phyloP scores from a whole-genome alignment of 2,888 invertebrate genomes.

The Drosophila melanocephala region DNA sequence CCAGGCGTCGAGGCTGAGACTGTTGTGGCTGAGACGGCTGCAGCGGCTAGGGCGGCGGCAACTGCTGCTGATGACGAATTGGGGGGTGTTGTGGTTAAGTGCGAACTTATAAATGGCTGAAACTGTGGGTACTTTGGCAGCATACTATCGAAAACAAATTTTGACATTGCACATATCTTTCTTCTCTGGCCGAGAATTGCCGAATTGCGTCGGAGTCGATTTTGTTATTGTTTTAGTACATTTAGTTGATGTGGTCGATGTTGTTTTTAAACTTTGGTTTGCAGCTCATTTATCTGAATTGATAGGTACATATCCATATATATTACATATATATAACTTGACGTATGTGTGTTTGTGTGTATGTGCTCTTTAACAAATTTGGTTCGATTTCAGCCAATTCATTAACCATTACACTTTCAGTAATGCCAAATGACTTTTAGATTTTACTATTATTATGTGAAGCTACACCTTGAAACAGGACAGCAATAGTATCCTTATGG shows the following conservation, averaged over 20 bases:
- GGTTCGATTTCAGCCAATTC: slow-evolving; percentile 61
- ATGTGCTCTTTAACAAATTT: slow-evolving; percentile 70
- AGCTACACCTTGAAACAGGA: slow-evolving; percentile 6
- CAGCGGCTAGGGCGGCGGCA: slow-evolving; percentile 87
- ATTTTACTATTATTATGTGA: not conserved
- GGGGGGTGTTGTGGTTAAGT: slow-evolving; percentile 86
- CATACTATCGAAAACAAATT: slow-evolving; percentile 99
- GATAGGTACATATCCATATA: not conserved
- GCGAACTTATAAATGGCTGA: slow-evolving; percentile 87
- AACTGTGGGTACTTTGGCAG: slow-evolving; percentile 96
- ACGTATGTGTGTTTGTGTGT: slow-evolving; percentile 14
- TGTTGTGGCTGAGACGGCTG: slow-evolving; percentile 82
- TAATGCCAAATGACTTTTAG: not conserved
- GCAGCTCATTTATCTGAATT: slow-evolving; percentile 27
- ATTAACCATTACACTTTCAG: not conserved
- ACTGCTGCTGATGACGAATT: slow-evolving; percentile 90
- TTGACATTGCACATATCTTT: slow-evolving; percentile 93
- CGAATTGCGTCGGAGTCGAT: slow-evolving; percentile 54
- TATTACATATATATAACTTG: slow-evolving; percentile 13
- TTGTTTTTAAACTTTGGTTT: slow-evolving; percentile 22
- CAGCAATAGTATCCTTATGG: slow-evolving; percentile 8
- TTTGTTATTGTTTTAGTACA: slow-evolving; percentile 33
- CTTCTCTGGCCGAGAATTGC: slow-evolving; percentile 76
- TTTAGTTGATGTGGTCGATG: slow-evolving; percentile 26
- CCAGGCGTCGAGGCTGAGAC: slow-evolving; percentile 76